These are phyloP conservation scores for Lathamus discolor DNA, from an alignment of 2,113 vertebrate genomes.

Conservation along the genomic window DNA sequence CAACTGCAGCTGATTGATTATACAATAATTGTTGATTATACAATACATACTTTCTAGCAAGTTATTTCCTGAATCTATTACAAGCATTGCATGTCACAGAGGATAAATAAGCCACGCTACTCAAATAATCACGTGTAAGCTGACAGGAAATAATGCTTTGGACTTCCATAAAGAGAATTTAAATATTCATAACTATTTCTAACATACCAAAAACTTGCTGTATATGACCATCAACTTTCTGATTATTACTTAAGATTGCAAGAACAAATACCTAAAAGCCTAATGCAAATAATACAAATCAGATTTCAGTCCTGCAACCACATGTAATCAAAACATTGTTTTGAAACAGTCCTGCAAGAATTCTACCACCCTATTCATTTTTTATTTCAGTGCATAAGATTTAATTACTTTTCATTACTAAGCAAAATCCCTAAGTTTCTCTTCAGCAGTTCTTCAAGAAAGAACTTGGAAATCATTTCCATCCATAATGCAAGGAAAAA, in stretches of 20 bases:
- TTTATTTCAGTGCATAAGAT: neutral
- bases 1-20: no score
- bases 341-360: neutral
- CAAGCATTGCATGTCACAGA: neutral
- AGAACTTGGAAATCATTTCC: neutral
- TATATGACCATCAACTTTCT: neutral
- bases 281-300: neutral
- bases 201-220: neutral
- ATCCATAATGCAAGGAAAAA: neutral
- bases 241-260: neutral
- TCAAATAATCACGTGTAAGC: neutral
- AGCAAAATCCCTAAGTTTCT: neutral
- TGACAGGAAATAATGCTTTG: neutral
- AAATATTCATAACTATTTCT: neutral
- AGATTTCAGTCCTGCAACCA: neutral
- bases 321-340: neutral
- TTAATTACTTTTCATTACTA: neutral
- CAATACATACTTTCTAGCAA: neutral
- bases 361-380: neutral
- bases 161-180: neutral
- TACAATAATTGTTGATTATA: neutral
- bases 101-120: neutral
- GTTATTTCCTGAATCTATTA: neutral
- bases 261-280: neutral
- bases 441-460: neutral